Base-by-base conservation (phyloP, 2,888 invertebrate genomes). In the Amiota minor region DNA sequence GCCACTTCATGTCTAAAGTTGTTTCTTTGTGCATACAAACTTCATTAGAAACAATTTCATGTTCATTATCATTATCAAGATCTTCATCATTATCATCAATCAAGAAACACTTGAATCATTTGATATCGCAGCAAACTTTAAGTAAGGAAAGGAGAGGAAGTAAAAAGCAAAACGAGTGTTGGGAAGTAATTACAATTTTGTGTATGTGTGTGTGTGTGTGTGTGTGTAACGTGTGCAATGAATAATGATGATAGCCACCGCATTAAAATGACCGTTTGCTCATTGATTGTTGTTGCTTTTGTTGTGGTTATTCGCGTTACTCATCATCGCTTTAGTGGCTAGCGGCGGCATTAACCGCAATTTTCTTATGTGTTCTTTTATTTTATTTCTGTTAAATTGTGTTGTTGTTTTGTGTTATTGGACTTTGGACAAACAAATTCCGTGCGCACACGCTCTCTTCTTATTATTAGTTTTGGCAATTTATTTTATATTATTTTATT, bases 151-250 rank as follows among this genome's bases (percentile, higher is more conserved):
- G 35, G 35, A 35, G 35, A 35, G 35, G 35, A 35, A 35, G 35
- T 0, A 16, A 53, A 2, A 16, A 16, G 16, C n/a, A 64, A 68
- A 47, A 18, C 65, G n/a, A 14, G 35, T 16, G 56, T 70, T 62
- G 72, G 18, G 45, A 64, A 61, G 71, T 47, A 67, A 53, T 53
- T 53, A 69, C 9, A 69, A 69, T 23, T n/a, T n/a, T n/a, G n/a
- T 12, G 53, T 18, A 35, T 18, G 14, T 69, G 71, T 49, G 62
- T 71, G 70, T 72, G 69, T 74, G 68, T 73, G 23, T 45, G 23
- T 18, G 46, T n/a, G 35, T n/a, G 46, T 16, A 55, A 69, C 18
- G 59, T 59, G 14, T 35, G 62, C 45, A 35, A 14, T n/a, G 10
- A 35, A 62, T 16, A 11, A 47, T 9, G 14, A 18, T 47, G 62